phyloP scores from a whole-genome alignment of 1,140 invertebrate genomes.

The Caenorhabditis tropicalis region DNA sequence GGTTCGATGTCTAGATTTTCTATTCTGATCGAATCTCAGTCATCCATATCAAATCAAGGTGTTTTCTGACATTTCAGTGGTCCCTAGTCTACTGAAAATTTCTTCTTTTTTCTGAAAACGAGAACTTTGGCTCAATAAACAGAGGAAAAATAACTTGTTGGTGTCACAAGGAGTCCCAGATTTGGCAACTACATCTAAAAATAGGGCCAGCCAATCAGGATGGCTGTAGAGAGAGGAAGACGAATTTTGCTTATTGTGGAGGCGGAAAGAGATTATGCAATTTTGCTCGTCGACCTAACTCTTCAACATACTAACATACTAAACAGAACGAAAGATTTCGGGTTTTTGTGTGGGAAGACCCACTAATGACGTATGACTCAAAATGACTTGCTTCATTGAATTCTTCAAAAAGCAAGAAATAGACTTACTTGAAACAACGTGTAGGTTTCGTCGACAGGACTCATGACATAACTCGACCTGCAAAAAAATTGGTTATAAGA shows the following conservation, averaged over 20 bases:
- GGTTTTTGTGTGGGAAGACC: neutral
- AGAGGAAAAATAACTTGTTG: neutral
- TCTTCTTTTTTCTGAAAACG: neutral
- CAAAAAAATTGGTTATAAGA: neutral
- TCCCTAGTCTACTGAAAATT: neutral
- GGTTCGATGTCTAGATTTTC: neutral
- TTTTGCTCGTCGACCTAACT: constrained; percentile 21
- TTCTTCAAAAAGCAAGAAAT: neutral
- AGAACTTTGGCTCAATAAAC: neutral
- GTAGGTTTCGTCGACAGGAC: constrained; percentile 46
- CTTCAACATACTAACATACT: constrained; percentile 17
- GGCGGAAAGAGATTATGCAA: constrained; percentile 36
- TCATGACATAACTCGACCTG: constrained; percentile 56
- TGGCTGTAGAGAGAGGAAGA: neutral
- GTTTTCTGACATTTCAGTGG: neutral
- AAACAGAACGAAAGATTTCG: neutral
- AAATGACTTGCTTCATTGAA: neutral
- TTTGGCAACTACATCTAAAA: constrained; percentile 23
- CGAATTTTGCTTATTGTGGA: constrained; percentile 29
- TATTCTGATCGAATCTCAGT: constrained; percentile 8
- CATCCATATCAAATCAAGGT: neutral
- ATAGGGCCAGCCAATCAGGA: constrained; percentile 21
- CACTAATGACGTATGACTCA: neutral
- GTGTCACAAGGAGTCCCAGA: neutral
- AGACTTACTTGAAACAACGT: constrained; percentile 49